Evolutionary conservation across 92 coral and sea anemone genomes (phyloP), one percentile per base, ranked within the genome.

Genomic region (Phenganax stokvisi): DNA sequence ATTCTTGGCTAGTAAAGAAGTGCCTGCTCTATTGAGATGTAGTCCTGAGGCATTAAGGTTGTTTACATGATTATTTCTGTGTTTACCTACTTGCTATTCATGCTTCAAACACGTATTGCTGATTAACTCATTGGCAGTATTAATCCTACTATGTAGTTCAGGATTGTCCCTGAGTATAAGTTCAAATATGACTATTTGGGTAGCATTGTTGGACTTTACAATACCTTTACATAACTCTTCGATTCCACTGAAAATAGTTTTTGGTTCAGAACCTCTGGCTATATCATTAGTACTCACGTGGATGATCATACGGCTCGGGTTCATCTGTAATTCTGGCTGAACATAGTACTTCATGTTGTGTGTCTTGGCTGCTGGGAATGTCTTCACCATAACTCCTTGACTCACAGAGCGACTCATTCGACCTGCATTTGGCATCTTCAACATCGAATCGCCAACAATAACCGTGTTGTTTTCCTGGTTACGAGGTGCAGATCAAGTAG

Each of bases 31-130:
- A 25, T 25, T 62, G 4, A 62, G 25, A n/a, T 62, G 69, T 62
- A 62, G 69, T 9, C 69, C 69, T n/a, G 69, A 62, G 28, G 69
- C 69, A 62, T 62, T 62, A 12, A 62, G 69, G 28, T 62, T 62
- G 10, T 62, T 62, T 2, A 12, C 15, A 3, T 62, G 69, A 10
- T 17, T 62, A 12, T 62, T 62, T 62, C 69, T 20, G 10, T 59
- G 65, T 9, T 59, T 59, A 59, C 12, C 65, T 59, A 59, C 17
- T 59, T 59, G 65, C 65, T 27, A 59, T 59, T 27, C 65, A 59
- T 59, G 65, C 4, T 3, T 59, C 10, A 9, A 59, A 20, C 25
- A 20, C 25, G 25, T 20, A 20, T 20, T 20, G 25, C 25, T 20
- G 25, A 20, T 20, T 20, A 20, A 20, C 25, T 20, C 25, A 20